phyloP scores from a whole-genome alignment of 2,113 vertebrate genomes.

The Pomatostomus ruficeps region DNA sequence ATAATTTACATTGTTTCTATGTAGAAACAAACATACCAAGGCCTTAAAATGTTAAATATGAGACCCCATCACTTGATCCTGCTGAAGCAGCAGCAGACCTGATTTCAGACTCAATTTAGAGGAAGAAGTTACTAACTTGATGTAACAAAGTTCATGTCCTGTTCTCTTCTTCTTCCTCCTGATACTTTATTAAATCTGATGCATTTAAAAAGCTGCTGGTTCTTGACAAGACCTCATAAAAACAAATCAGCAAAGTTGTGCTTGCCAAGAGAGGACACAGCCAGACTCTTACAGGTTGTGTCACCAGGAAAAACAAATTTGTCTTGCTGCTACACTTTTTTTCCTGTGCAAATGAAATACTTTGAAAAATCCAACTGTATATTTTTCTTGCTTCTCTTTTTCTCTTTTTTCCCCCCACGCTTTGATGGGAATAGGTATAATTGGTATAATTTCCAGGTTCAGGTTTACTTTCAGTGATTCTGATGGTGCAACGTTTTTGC shows the following conservation, averaged over 20 bases:
- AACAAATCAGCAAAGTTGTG: neutral
- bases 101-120: neutral
- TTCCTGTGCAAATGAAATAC: neutral
- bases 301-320: neutral
- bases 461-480: neutral
- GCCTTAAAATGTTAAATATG: neutral
- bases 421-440: neutral
- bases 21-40: neutral
- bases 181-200: neutral
- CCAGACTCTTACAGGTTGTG: neutral
- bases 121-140: neutral
- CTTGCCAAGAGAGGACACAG: neutral
- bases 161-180: neutral
- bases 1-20: neutral
- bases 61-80: neutral
- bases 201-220: neutral
- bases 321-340: neutral
- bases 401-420: rapidly evolving
- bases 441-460: neutral
- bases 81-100: neutral
- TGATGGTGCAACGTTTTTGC: neutral
- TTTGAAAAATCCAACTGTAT: neutral
- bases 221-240: neutral
- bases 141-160: neutral
- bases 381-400: neutral